Base-by-base conservation (phyloP, 1,140 invertebrate species). In the Spodoptera frugiperda region DNA sequence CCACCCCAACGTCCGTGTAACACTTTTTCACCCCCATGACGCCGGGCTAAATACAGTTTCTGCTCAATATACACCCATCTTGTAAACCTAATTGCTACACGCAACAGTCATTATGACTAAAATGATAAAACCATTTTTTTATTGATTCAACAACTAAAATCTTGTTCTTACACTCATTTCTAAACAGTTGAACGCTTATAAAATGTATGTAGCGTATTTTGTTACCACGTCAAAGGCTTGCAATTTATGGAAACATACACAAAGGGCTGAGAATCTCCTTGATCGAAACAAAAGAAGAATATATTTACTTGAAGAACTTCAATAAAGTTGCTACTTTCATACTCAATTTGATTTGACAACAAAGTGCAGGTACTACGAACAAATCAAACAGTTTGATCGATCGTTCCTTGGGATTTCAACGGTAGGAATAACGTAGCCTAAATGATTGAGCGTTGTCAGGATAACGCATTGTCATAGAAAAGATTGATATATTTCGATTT, bases 241-340 rank as follows among this genome's bases (percentile, higher is more conserved):
- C 33, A 63, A 63, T 63, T 63, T 63, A 63, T 63, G 59, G 59
- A 44, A 63, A 44, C 15, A 17, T 19, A 19, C 33, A 63, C 59
- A 63, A 63, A 44, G 59, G 59, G 33, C 9, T 63, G 2, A 33
- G 33, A 63, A 63, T 63, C 33, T 63, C 59, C 59, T 63, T 63
- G 33, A 44, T 63, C 59, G 39, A 63, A 63, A 63, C 44, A 63
- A 63, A 44, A 63, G 33, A 63, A 19, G 33, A 63, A 44, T 63
- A 63, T 44, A 61, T 61, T 61, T 9, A 17, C 59, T 30, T 63
- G 33, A 63, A 63, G 15, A 63, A 9, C 25, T 33, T 39, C 6
- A 17, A 21, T 54, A 39, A 3, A 39, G 15, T 10, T 9, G 6
- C 30, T 15, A 17, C 2, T 59, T 61, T 61, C 33, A 39, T 15